phyloP scores from a whole-genome alignment of 2,888 invertebrate genomes.

The Eupithecia tripunctaria region DNA sequence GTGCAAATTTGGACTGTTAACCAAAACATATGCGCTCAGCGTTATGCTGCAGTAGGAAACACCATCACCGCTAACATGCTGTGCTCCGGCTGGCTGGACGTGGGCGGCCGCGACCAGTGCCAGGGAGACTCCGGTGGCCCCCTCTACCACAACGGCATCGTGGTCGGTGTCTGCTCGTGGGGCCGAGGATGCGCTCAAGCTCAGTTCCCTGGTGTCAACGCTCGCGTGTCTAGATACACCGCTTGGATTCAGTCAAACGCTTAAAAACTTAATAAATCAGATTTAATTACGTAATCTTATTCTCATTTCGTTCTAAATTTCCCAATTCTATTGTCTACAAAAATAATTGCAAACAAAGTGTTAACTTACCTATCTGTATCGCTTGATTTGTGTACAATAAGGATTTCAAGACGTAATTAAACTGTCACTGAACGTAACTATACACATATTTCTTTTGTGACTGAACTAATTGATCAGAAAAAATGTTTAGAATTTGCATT shows the following conservation, averaged over 20 bases:
- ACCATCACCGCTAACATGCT: slow-evolving; percentile 52
- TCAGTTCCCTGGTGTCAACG: slow-evolving; percentile 52
- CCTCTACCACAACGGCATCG: slow-evolving; percentile 50
- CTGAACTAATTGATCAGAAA: no score
- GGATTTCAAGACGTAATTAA: no score
- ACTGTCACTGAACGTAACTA: neutral
- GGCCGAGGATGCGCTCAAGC: slow-evolving; percentile 48
- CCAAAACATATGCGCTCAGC: slow-evolving; percentile 45
- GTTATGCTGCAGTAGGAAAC: slow-evolving; percentile 36
- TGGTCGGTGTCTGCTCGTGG: slow-evolving; percentile 55
- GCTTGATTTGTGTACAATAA: no score
- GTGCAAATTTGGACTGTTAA: slow-evolving; percentile 56
- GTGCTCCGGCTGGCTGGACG: slow-evolving; percentile 53
- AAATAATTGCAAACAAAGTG: no score
- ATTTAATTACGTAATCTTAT: neutral
- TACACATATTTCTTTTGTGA: no score
- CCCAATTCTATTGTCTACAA: neutral
- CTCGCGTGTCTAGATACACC: slow-evolving; percentile 48
- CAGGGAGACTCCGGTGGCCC: slow-evolving; percentile 57
- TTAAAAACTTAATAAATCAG: slow-evolving; percentile 36
- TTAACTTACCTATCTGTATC: no score
- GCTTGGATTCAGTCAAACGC: slow-evolving; percentile 57
- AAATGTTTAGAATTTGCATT: no score
- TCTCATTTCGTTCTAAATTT: neutral
- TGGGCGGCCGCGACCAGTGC: slow-evolving; percentile 56